Percentiles rank a stretch among this genome's conserved stretches.
Conservation (phyloP, 2,113 vertebrate species). For the Haliaeetus leucogaster region DNA sequence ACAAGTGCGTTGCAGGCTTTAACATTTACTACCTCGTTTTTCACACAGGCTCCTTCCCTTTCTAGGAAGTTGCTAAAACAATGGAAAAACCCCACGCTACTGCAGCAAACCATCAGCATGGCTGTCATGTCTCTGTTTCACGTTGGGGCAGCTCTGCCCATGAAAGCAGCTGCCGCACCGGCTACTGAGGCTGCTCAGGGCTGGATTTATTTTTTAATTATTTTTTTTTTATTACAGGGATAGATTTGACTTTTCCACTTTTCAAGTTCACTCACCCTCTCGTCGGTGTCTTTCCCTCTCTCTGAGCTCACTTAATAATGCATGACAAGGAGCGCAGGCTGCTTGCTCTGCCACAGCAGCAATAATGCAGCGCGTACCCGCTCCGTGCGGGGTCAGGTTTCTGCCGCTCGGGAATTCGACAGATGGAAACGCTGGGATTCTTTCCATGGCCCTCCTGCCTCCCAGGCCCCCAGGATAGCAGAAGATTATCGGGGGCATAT, state of each 20-base stretch:
- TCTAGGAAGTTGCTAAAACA: neutral
- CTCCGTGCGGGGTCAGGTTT: conserved; percentile 36
- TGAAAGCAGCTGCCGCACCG: neutral
- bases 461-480: conserved; percentile 59
- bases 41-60: neutral
- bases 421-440: conserved; percentile 70
- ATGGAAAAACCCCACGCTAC: neutral
- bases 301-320: conserved; percentile 55
- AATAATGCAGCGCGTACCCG: neutral
- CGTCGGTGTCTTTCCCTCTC: neutral
- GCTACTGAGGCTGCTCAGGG: neutral
- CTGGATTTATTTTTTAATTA: neutral
- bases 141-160: neutral
- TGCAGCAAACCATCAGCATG: conserved; percentile 29
- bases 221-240: neutral
- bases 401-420: conserved; percentile 68
- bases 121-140: neutral
- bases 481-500: conserved; percentile 63
- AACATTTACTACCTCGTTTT: neutral
- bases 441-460: conserved; percentile 67
- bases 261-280: neutral
- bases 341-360: conserved; percentile 22
- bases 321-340: conserved; percentile 38
- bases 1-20: neutral
- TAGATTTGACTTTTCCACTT: neutral